These are phyloP conservation scores for Volucella inflata DNA, from an alignment of 2,888 invertebrate genomes.

Conservation along the genomic window DNA sequence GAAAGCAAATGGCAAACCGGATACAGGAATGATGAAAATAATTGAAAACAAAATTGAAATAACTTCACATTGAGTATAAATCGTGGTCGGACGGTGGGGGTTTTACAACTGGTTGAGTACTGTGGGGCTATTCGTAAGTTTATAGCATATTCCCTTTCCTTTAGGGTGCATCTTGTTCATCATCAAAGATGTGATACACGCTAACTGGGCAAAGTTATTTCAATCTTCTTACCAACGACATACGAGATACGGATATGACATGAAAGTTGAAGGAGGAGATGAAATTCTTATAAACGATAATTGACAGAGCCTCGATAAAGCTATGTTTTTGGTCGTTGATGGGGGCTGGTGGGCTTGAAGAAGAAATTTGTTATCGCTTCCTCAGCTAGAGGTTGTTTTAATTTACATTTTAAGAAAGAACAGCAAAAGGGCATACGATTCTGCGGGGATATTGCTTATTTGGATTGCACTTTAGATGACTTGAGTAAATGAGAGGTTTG, in stretches of 20 bases:
- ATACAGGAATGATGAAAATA: constrained; percentile 68
- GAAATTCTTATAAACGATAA: constrained; percentile 66
- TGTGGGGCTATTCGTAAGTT: neutral
- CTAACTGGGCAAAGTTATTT: constrained; percentile 66
- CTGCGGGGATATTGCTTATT: too few species aligned
- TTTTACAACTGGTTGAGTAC: neutral
- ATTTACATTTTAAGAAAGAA: constrained; percentile 19
- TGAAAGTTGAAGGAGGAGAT: constrained; percentile 17
- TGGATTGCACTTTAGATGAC: too few species aligned
- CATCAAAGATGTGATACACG: constrained; percentile 23
- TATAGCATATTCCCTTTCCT: neutral
- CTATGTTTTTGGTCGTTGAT: constrained; percentile 31
- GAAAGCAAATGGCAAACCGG: constrained; percentile 27
- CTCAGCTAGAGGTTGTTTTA: constrained; percentile 28
- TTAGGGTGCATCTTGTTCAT: constrained; percentile 25
- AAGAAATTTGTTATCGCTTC: neutral
- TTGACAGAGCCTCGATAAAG: constrained; percentile 57
- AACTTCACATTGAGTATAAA: constrained; percentile 36
- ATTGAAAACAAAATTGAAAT: constrained; percentile 72
- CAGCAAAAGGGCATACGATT: neutral
- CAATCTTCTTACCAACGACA: constrained; percentile 53
- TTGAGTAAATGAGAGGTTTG: too few species aligned
- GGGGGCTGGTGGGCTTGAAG: neutral
- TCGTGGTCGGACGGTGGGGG: neutral
- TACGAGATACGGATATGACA: constrained; percentile 8